Base-by-base conservation (phyloP, 2,888 invertebrate genomes). In the Aelia acuminata region DNA sequence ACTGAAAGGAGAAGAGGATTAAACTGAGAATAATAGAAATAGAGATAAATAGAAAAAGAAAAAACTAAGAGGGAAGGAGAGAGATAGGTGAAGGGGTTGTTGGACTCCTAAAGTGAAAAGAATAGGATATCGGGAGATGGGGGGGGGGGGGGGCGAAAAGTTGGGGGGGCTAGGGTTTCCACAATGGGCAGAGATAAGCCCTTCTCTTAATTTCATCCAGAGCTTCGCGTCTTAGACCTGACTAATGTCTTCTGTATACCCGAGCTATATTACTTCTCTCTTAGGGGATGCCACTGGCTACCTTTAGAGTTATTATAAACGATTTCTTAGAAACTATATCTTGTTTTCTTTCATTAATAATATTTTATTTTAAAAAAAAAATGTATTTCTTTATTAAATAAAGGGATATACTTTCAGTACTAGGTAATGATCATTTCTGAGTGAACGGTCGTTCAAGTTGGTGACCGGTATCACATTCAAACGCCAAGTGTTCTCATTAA, bases 181-280 rank as follows among this genome's bases (percentile, higher is more conserved):
- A 48, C 48, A 84, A 84, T 47, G 31, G 84, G n/a, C 48, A 47
- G 47, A n/a, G 48, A 48, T 70, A 70, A 70, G 63, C 63, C 63
- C 35, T 35, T 18, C 63, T 70, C 63, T 70, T 70, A 70, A 70
- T 70, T 70, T 70, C 63, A 70, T 70, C 63, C 63, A 70, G 63
- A 70, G 63, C 35, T 35, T 20, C 63, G 13, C 18, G 63, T 35
- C 63, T 31, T 35, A 15, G 18, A 18, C 31, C 20, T 70, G 63
- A 70, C 63, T 70, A 70, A 70, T 70, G 63, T 70, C 18, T 70
- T 70, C 63, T 70, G 63, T 70, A 70, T 70, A 70, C 35, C 63
- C 63, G 13, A 35, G 31, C 63, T 70, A 70, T 70, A 70, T 70
- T 70, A 70, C 63, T 70, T 35, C 63, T 70, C 35, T 7, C 18